phyloP scores from a whole-genome alignment of 2,888 invertebrate species.

The Ctenicera cuprea region DNA sequence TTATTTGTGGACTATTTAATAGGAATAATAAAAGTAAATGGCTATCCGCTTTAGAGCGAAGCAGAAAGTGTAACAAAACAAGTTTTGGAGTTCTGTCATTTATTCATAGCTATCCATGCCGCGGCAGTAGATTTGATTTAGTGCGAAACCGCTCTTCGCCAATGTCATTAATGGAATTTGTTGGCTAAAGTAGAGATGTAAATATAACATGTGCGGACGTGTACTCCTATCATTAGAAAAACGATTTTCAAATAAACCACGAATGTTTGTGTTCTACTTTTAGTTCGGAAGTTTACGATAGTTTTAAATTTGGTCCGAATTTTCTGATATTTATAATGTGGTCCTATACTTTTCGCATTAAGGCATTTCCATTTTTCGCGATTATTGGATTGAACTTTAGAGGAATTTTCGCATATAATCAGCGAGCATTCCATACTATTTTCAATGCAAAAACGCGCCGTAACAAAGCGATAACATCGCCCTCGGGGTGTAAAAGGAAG shows the following conservation, averaged over 20 bases:
- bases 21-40: too few relatives aligned
- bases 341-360: constrained; percentile 24
- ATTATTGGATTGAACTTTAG: constrained; percentile 41
- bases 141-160: constrained; percentile 28
- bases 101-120: constrained; percentile 15
- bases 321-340: constrained; percentile 36
- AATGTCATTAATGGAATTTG: constrained; percentile 34
- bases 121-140: constrained; percentile 39
- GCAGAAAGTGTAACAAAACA: constrained; percentile 3
- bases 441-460: constrained; percentile 53
- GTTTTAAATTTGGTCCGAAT: constrained; percentile 30
- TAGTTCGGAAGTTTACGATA: constrained; percentile 27
- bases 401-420: constrained; percentile 41
- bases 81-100: constrained; percentile 35
- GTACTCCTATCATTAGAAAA: constrained; percentile 36
- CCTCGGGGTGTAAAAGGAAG: constrained; percentile 59
- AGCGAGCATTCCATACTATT: constrained; percentile 44
- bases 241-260: constrained; percentile 19
- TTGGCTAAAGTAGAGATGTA: constrained; percentile 34
- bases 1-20: too few relatives aligned
- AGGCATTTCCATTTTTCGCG: constrained; percentile 21
- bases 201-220: constrained; percentile 27
- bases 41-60: too few relatives aligned
- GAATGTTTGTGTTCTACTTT: constrained; percentile 42
- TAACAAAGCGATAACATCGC: constrained; percentile 61